A percentile compares a stretch with the other conserved stretches of the same genome.
Conservation (phyloP, 64 coral and sea anemone species). For the Montipora cactus region DNA sequence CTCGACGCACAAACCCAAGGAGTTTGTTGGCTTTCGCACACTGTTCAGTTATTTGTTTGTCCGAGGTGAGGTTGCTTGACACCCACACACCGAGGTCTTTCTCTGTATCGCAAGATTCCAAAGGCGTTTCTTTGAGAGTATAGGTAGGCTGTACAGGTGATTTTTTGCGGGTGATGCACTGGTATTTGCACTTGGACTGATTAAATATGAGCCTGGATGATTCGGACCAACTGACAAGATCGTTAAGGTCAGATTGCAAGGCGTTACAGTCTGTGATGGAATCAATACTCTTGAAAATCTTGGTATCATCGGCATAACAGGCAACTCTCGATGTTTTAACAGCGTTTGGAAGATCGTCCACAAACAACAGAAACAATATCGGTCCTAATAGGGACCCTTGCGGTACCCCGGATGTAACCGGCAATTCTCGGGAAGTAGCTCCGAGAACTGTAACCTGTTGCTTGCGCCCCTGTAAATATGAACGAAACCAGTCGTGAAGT, state of each 20-base stretch:
- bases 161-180: slow-evolving; percentile 1
- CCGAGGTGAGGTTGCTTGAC: slow-evolving; percentile 29
- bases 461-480: slow-evolving; percentile 49
- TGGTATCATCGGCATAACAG: not conserved
- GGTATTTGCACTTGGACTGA: not conserved
- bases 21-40: slow-evolving; percentile 50
- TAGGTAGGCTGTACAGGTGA: slow-evolving; percentile 11
- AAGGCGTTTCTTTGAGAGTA: slow-evolving; percentile 4
- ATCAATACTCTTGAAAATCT: not conserved
- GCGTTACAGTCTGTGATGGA: not conserved
- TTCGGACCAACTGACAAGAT: not conserved
- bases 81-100: slow-evolving; percentile 45
- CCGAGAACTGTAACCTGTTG: slow-evolving; percentile 56
- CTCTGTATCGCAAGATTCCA: slow-evolving; percentile 43
- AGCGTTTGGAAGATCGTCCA: slow-evolving; percentile 38
- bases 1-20: slow-evolving; percentile 42
- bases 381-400: slow-evolving; percentile 51
- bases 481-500: slow-evolving; percentile 49
- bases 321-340: slow-evolving; percentile 15
- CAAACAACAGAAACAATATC: slow-evolving; percentile 1
- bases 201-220: not conserved
- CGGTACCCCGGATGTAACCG: slow-evolving; percentile 67
- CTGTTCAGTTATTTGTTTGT: slow-evolving; percentile 26
- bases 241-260: not conserved
- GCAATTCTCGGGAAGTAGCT: slow-evolving; percentile 30